Percentiles rank a stretch among this genome's conserved stretches.
phyloP scores from a whole-genome alignment of 2,888 invertebrate genomes.

The Nomada fucata region DNA sequence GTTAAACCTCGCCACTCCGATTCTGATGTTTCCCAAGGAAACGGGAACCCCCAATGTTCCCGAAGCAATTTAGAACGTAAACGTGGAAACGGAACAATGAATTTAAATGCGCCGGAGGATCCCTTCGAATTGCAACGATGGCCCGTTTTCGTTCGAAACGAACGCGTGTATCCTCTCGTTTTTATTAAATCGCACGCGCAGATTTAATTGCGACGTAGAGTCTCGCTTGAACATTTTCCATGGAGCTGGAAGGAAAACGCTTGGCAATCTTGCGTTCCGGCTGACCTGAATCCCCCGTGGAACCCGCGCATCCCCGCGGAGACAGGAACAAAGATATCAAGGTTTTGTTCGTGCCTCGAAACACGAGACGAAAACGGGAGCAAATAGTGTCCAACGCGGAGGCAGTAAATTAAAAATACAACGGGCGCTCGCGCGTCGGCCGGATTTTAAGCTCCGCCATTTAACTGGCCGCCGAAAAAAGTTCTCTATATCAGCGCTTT shows the following conservation, averaged over 20 bases:
- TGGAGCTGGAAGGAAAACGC: constrained; percentile 8
- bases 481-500: constrained; percentile 47
- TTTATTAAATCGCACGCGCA: neutral
- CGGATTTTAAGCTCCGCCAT: constrained; percentile 26
- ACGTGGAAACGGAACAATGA: neutral
- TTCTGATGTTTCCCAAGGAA: neutral
- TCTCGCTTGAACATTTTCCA: neutral
- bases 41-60: neutral
- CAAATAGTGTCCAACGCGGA: constrained; percentile 6
- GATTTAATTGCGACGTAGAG: constrained; percentile 12
- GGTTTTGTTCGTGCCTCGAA: constrained; percentile 11
- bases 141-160: too few species aligned
- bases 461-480: constrained; percentile 25
- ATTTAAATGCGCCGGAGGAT: neutral
- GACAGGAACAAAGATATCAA: constrained; percentile 16
- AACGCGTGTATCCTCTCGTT: too few species aligned
- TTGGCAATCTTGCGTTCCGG: constrained; percentile 25
- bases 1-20: neutral
- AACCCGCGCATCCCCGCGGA: neutral
- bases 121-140: neutral
- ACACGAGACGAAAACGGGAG: neutral
- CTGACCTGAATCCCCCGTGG: constrained; percentile 17
- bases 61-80: neutral
- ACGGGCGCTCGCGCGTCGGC: constrained; percentile 15
- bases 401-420: constrained; percentile 34